These are phyloP conservation scores for Sminthurides aquaticus DNA, from an alignment of 2,888 invertebrate genomes.

Conservation along the genomic window DNA sequence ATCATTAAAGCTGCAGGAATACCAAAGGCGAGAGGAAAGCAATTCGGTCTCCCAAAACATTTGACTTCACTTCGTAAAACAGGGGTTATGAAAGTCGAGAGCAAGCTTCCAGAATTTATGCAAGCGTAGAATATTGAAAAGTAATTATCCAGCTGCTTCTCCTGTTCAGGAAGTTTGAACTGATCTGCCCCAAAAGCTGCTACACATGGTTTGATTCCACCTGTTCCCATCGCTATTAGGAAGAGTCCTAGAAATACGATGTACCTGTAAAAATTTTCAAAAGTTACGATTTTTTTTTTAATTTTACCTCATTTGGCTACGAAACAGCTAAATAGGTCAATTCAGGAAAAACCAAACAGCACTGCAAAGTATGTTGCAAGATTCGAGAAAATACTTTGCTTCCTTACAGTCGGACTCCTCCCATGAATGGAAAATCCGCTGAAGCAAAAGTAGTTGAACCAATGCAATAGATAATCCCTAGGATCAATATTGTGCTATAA, in stretches of 20 bases:
- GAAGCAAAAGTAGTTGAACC: constrained; percentile 51
- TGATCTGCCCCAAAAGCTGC: constrained; percentile 93
- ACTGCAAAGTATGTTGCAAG: neutral
- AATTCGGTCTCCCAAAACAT: constrained; percentile 21
- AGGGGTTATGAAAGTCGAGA: constrained; percentile 66
- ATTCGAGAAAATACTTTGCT: neutral
- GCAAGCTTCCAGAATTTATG: constrained; percentile 61
- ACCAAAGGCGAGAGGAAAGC: constrained; percentile 24
- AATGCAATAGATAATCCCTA: constrained; percentile 51
- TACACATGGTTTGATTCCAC: constrained; percentile 90
- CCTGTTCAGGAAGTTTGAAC: constrained; percentile 72
- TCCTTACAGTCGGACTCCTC: constrained; percentile 17
- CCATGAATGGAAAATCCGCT: constrained; percentile 49
- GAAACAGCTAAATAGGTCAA: neutral
- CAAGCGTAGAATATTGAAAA: constrained; percentile 92
- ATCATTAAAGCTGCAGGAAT: constrained; percentile 23
- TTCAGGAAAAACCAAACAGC: neutral
- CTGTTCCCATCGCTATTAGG: constrained; percentile 77
- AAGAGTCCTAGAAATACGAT: constrained; percentile 50
- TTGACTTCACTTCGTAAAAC: constrained; percentile 55
- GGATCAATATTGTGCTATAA: constrained; percentile 51
- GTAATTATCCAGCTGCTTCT: constrained; percentile 69
- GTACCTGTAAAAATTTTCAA: constrained; percentile 42
- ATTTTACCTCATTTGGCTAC: no score
- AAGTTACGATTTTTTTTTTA: neutral